Evolutionary conservation across 2,888 invertebrate species (phyloP).

Genomic region (Protodeltote pygarga): DNA sequence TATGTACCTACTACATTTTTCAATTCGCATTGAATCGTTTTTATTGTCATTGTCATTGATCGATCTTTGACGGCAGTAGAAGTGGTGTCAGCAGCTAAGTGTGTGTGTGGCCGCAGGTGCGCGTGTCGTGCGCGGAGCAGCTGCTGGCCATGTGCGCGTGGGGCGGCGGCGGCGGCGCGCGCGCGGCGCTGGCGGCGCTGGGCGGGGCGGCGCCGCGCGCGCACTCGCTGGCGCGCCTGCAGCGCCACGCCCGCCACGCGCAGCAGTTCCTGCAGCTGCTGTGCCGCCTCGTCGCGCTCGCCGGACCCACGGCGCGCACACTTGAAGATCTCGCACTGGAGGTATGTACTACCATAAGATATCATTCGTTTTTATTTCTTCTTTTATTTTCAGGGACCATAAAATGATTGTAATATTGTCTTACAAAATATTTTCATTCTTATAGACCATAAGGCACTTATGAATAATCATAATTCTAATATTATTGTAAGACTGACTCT

Average conservation of each 20-base stretch:
- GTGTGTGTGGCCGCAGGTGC: conserved; percentile 92
- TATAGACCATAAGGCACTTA: too few relatives aligned
- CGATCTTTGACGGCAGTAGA: too few relatives aligned
- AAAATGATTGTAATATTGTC: too few relatives aligned
- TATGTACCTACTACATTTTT: too few relatives aligned
- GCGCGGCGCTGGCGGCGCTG: conserved; percentile 69
- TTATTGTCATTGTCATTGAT: too few relatives aligned
- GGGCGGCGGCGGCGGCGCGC: conserved; percentile 88
- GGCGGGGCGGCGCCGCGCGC: conserved; percentile 78
- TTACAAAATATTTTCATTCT: too few relatives aligned
- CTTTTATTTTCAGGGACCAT: too few relatives aligned
- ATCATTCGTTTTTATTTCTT: neutral
- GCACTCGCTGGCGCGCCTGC: conserved; percentile 84
- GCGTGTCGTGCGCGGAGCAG: conserved; percentile 93
- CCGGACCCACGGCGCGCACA: conserved; percentile 90
- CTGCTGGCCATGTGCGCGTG: conserved; percentile 93
- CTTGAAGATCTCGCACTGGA: conserved; percentile 83
- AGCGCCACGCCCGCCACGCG: conserved; percentile 90
- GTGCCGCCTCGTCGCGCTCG: conserved; percentile 90
- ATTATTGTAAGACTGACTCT: too few relatives aligned
- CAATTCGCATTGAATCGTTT: too few relatives aligned
- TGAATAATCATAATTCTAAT: too few relatives aligned
- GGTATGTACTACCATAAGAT: conserved; percentile 46
- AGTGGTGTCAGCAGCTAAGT: too few relatives aligned
- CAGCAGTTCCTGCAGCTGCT: conserved; percentile 92